Evolutionary conservation across 2,888 invertebrate species (phyloP), one percentile per base, ranked within the genome.

Genomic region (Metellina segmentata): DNA sequence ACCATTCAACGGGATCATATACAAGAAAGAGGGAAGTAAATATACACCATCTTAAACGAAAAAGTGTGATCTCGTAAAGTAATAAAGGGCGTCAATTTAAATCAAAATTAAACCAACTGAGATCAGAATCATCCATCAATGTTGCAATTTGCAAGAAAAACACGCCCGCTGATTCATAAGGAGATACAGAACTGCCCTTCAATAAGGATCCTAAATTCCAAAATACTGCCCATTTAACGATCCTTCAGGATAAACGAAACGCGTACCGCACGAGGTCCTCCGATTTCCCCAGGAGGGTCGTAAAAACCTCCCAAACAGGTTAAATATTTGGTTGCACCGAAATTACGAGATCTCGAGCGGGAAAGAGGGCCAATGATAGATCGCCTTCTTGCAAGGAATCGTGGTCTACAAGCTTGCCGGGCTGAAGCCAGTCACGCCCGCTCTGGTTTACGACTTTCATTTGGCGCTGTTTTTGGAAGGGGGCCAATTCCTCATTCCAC

Each of bases 401-500:
- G 20, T 48, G 82, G 51, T 19, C 13, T 72, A 51, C 77, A n/a
- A 52, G 49, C 77, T 77, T 52, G 52, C 51, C 49, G 49, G 51
- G n/a, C 49, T 71, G 51, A 19, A 49, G 11, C 51, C 9, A 82
- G 82, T 82, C 82, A 82, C 82, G 82, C 49, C 72, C 72, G 82
- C 72, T 82, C 51, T 71, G 52, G 86, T 86, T 86, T 86, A 86
- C 86, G 78, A 86, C 86, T 86, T 86, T 71, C 78, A 86, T 86
- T 86, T 86, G 78, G 70, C 51, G 72, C 20, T 20, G 13, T 19
- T 20, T 75, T 74, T 83, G 78, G 86, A 86, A 78, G 19, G 51
- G 70, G 77, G 78, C 86, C 86, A 78, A 86, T 86, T 70, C 70
- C 78, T 51, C 51, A 34, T 34, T 34, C 34, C 34, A 34, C 34